Evolutionary conservation across 2,888 invertebrate species (phyloP), one percentile per base, ranked within the genome.

Genomic region (Slavum lentiscoides): DNA sequence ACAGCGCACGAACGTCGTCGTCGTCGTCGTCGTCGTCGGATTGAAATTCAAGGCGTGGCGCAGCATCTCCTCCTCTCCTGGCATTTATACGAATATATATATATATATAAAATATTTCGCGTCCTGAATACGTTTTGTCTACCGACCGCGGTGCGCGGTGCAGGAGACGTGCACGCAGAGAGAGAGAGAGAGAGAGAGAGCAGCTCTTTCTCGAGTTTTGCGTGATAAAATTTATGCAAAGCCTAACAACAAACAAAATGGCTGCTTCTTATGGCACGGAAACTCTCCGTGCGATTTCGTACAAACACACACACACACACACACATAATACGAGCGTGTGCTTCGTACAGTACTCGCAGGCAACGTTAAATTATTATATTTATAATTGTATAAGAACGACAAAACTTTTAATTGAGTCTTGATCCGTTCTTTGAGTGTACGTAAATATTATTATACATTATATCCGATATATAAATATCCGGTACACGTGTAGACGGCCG

Each of bases 191-290:
- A 30, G 43, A 58, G 81, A 82, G 82, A 72, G 82, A 74, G 69
- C 43, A 30, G 82, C 76, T 81, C 81, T 82, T 82, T 83, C 83
- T 83, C 82, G 83, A 83, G 81, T 82, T 70, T 74, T 77, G 67
- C 64, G 58, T 53, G 81, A 66, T 77, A 81, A 82, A 74, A 82
- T 81, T 82, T 82, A 82, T 81, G 82, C 81, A 81, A 81, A 80
- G 69, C 77, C 77, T 72, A 80, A 80, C 70, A 70, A 70, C 77
- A 80, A 80, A 70, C 77, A 80, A 80, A 80, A 80, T 80, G 70
- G 77, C 77, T 80, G 77, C 77, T 80, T 80, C 77, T 80, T 80
- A 80, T 39, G 53, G 64, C 21, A 61, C 70, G 62, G 13, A 70
- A 37, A 37, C 21, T 62, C 23, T 30, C 43, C 61, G 62, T 8